phyloP scores from a whole-genome alignment of 2,888 invertebrate species.

The Nasonovia ribisnigri region DNA sequence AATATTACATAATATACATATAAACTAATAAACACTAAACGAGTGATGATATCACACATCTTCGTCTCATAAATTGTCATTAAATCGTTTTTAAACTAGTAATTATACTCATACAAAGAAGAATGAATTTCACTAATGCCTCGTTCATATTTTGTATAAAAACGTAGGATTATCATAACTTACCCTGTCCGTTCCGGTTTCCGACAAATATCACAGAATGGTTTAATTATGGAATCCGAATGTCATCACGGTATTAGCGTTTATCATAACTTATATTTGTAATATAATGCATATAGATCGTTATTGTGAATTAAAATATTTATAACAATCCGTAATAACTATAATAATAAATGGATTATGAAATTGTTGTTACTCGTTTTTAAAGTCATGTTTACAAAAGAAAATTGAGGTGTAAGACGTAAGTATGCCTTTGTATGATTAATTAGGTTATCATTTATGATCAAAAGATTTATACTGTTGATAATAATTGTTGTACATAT shows the following conservation, averaged over 20 bases:
- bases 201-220: not conserved
- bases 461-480: not conserved
- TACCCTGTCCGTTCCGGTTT: not conserved
- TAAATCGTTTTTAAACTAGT: not conserved
- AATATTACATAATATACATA: not conserved
- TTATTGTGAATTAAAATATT: not conserved
- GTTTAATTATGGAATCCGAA: not conserved
- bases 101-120: not conserved
- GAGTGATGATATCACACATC: not conserved
- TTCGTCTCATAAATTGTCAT: constrained; percentile 14
- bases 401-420: not conserved
- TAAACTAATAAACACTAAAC: not conserved
- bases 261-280: not conserved
- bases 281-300: not conserved
- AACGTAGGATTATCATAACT: not conserved
- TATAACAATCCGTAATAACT: not conserved
- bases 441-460: not conserved
- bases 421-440: not conserved
- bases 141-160: not conserved
- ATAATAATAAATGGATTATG: not conserved
- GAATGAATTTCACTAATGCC: not conserved
- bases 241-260: not conserved
- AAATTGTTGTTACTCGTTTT: not conserved
- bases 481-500: not conserved
- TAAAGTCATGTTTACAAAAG: not conserved